Conservation (phyloP, 2,797 vertebrate species). For the Echeneis naucrates region DNA sequence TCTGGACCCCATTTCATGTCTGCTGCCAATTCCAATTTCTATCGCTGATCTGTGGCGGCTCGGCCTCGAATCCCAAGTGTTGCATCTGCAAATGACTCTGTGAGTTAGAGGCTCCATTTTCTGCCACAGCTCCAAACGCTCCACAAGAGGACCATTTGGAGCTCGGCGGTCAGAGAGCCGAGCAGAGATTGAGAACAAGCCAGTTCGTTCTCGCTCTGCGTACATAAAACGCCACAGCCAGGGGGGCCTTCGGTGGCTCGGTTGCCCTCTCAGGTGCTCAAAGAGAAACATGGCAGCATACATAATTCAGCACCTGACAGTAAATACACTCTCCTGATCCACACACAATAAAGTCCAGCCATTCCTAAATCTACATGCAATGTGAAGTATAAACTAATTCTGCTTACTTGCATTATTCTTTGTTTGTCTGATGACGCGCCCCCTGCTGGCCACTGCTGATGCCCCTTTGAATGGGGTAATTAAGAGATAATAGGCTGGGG, state of each 20-base stretch:
- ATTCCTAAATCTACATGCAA: slow-evolving; percentile 32
- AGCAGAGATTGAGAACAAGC: slow-evolving; percentile 75
- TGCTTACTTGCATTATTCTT: slow-evolving; percentile 6
- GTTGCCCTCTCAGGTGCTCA: slow-evolving; percentile 57
- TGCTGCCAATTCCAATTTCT: slow-evolving; percentile 84
- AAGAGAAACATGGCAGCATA: slow-evolving; percentile 58
- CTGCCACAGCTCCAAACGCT: slow-evolving; percentile 81
- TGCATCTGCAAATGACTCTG: slow-evolving; percentile 82
- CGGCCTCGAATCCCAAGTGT: slow-evolving; percentile 85
- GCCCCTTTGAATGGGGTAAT: slow-evolving; percentile 88
- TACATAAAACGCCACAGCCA: slow-evolving; percentile 74
- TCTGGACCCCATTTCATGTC: slow-evolving; percentile 82
- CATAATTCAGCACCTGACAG: slow-evolving; percentile 62
- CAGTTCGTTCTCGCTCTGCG: slow-evolving; percentile 63
- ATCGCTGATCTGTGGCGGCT: slow-evolving; percentile 81
- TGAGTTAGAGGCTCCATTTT: slow-evolving; percentile 92
- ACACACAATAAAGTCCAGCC: slow-evolving; percentile 35
- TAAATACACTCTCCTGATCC: slow-evolving; percentile 54
- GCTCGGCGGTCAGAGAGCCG: slow-evolving; percentile 64
- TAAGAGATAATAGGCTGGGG: slow-evolving; percentile 91
- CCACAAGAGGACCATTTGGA: slow-evolving; percentile 82
- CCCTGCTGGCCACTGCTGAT: slow-evolving; percentile 80
- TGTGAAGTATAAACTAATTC: slow-evolving; percentile 35
- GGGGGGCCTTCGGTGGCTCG: slow-evolving; percentile 54
- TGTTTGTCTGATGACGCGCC: slow-evolving; percentile 66